Conservation (phyloP, 2,888 invertebrate genomes). For the Polietes domitor region DNA sequence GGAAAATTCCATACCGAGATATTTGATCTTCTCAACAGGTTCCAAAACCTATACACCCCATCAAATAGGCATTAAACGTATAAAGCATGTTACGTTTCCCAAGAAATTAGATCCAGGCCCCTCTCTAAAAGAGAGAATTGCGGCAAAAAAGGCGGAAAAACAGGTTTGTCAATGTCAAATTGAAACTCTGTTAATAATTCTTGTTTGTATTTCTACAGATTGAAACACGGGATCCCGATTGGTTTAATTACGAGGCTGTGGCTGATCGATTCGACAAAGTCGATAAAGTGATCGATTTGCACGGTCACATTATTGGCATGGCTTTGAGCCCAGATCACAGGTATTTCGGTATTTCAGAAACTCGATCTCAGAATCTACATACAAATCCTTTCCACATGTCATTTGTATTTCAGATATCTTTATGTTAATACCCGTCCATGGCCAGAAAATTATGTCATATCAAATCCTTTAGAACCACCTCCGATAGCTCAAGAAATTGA, state of each 20-base stretch:
- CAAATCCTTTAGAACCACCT: conserved; percentile 89
- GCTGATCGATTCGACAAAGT: conserved; percentile 87
- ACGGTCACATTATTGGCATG: conserved; percentile 94
- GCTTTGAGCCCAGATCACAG: conserved; percentile 91
- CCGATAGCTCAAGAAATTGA: conserved; percentile 93
- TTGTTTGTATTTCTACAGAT: conserved; percentile 68
- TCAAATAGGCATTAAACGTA: conserved; percentile 90
- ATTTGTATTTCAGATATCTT: conserved; percentile 83
- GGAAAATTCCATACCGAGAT: conserved; percentile 84
- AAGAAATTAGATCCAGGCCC: conserved; percentile 86
- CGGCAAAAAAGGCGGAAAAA: conserved; percentile 82
- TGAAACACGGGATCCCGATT: conserved; percentile 82
- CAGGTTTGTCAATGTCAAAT: conserved; percentile 60
- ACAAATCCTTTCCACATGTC: not conserved
- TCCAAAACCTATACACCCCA: conserved; percentile 92
- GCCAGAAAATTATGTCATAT: conserved; percentile 88
- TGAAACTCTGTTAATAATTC: not conserved
- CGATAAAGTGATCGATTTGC: conserved; percentile 90
- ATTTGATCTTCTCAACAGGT: conserved; percentile 91
- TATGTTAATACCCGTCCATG: conserved; percentile 92
- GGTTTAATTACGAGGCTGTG: conserved; percentile 86
- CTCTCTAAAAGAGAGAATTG: conserved; percentile 85
- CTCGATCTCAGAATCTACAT: too few species aligned
- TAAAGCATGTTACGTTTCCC: conserved; percentile 86
- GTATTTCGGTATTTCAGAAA: conserved; percentile 73